Percentiles rank a stretch among this genome's conserved stretches.
Evolutionary conservation across 1,140 invertebrate genomes (phyloP).

Genomic region (Pemphigus obesinymphae): DNA sequence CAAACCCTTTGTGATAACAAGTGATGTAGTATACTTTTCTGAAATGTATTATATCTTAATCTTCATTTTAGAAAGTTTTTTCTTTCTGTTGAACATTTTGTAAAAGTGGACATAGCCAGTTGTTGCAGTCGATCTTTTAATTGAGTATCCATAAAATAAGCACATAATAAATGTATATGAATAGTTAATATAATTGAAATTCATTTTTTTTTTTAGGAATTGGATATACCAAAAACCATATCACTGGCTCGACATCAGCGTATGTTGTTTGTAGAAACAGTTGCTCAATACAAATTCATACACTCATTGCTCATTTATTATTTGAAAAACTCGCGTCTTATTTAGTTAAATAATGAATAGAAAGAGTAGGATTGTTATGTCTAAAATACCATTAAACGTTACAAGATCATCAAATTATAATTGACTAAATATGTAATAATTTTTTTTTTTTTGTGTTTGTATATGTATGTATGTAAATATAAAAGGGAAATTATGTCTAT

Average conservation of each 20-base stretch:
- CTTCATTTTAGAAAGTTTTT: no score
- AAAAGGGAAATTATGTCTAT: not conserved
- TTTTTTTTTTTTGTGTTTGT: not conserved
- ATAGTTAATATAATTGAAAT: not conserved
- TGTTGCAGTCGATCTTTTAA: no score
- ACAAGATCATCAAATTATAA: not conserved
- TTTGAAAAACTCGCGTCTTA: constrained; percentile 77
- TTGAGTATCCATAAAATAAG: no score
- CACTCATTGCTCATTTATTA: constrained; percentile 78
- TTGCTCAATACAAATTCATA: constrained; percentile 85
- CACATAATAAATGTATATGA: not conserved
- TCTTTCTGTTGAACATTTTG: no score
- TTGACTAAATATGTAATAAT: not conserved
- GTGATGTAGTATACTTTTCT: no score
- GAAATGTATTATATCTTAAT: no score
- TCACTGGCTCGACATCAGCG: constrained; percentile 72
- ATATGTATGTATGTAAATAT: not conserved
- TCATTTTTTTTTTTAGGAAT: constrained; percentile 54
- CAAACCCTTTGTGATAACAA: no score
- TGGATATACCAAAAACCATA: constrained; percentile 72
- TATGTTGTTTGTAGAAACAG: constrained; percentile 78
- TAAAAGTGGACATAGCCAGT: no score
- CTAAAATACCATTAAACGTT: not conserved
- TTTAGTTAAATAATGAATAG: constrained; percentile 54
- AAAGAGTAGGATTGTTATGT: not conserved